These are phyloP conservation scores for Epinotia ramella DNA, from an alignment of 2,888 invertebrate species.

Conservation along the genomic window DNA sequence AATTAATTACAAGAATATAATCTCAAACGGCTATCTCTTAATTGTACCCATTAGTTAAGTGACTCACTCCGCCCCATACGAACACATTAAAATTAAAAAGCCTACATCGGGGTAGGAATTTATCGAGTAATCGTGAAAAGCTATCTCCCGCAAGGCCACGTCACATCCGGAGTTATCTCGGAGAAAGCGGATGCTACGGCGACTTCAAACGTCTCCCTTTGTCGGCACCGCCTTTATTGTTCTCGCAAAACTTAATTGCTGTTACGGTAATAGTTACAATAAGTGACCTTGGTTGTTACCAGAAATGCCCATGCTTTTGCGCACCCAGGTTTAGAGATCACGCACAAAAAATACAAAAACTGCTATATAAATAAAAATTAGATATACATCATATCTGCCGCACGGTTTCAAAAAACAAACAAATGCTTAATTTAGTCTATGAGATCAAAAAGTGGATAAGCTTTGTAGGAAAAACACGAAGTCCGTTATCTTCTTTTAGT, in stretches of 20 bases:
- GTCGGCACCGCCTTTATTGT: conserved; percentile 73
- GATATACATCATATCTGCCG: background rate
- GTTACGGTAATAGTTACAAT: conserved; percentile 51
- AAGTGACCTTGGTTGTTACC: conserved; percentile 49
- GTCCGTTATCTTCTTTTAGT: background rate
- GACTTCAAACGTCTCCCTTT: conserved; percentile 76
- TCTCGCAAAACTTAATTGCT: conserved; percentile 76
- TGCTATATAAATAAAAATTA: too few species aligned
- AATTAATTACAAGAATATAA: background rate
- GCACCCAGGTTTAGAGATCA: conserved; percentile 1
- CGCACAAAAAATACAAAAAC: background rate
- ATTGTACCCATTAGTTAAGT: conserved; percentile 55
- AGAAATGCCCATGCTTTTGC: conserved; percentile 26
- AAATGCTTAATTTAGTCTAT: conserved; percentile 5
- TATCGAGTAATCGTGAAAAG: conserved; percentile 82
- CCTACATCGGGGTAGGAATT: conserved; percentile 71
- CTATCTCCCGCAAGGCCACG: conserved; percentile 75
- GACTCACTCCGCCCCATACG: conserved; percentile 65
- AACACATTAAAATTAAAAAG: conserved; percentile 53
- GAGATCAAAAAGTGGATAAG: conserved; percentile 17
- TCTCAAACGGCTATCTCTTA: background rate
- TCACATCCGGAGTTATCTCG: conserved; percentile 78
- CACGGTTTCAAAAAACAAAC: conserved; percentile 25
- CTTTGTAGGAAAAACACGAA: background rate
- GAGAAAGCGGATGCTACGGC: conserved; percentile 83